Conservation (phyloP, 2,888 invertebrate species). For the Alentia gelatinosa region DNA sequence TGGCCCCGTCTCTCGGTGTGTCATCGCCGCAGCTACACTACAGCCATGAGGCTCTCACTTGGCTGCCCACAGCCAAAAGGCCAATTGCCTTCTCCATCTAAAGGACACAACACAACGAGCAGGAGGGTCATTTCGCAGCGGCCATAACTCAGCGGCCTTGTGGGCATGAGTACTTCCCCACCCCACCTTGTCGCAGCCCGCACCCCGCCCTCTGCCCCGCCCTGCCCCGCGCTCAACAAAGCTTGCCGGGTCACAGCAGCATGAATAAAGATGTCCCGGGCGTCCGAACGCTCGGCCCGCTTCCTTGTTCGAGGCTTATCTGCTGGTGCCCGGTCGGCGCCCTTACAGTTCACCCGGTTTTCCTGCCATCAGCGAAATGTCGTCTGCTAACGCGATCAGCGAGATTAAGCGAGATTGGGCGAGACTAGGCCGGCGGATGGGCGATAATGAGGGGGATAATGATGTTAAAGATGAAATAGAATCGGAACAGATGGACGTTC, state of each 20-base stretch:
- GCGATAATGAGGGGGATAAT: constrained; percentile 6
- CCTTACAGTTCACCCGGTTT: background rate
- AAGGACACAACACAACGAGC: background rate
- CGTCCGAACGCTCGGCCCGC: background rate
- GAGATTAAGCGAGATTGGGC: background rate
- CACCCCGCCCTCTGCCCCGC: background rate
- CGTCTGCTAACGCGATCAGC: background rate
- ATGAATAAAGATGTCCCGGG: background rate
- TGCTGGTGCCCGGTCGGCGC: background rate
- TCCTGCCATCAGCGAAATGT: background rate
- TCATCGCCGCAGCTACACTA: background rate
- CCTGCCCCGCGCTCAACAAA: background rate
- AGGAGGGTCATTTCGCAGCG: background rate
- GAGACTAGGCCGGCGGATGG: background rate
- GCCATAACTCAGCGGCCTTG: constrained; percentile 8
- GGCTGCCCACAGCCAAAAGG: constrained; percentile 2
- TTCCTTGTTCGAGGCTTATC: background rate
- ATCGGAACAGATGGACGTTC: background rate
- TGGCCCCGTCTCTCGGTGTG: background rate
- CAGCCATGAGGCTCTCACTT: background rate
- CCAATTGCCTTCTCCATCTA: background rate
- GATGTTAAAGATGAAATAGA: constrained; percentile 26
- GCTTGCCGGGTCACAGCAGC: background rate
- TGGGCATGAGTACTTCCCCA: background rate
- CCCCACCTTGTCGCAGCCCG: background rate